Evolutionary conservation across 2,797 vertebrate species (phyloP), one percentile per base, ranked within the genome.

Genomic region (Lacerta viridis): DNA sequence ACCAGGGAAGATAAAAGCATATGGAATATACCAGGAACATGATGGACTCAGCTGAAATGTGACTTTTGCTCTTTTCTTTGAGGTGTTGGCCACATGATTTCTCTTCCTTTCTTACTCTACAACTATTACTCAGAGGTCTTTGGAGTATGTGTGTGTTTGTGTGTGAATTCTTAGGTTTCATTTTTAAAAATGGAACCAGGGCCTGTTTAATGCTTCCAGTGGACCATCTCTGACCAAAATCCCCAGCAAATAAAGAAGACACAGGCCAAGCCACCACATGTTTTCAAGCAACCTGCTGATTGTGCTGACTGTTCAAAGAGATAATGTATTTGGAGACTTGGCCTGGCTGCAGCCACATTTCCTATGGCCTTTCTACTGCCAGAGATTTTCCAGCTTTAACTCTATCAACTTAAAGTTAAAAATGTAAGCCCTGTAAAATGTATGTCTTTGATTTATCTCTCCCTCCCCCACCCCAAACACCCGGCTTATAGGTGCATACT

Each of bases 381-480:
- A 29, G 7, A 46, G 66, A 15, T 46, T 25, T 64, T 4, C 59
- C 66, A 59, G 0, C 11, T 71, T 27, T 33, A 76, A 83, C 0
- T 11, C 78, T 75, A 61, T 72, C 80, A 71, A 50, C 46, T 41
- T n/a, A 59, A 88, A 85, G 50, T 61, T 80, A 61, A 83, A 87
- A 23, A 71, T 6, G 9, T 0, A 1, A 84, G 0, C 10, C 20
- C 46, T n/a, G 80, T 0, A 59, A 80, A 50, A 0, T 18, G 1
- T 5, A 0, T 55, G 77, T 55, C 88, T 83, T 5, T 46, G 18
- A 76, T 83, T 50, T 87, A 0, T 29, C 3, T 80, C 1, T 8
- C 9, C 2, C 8, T 2, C 25, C 23, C 23, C 46, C 41, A 4
- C 0, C 0, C 11, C n/a, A n/a, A n/a, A n/a, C n/a, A n/a, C n/a